phyloP scores from a whole-genome alignment of 2,888 invertebrate genomes.

The Torymus auratus region DNA sequence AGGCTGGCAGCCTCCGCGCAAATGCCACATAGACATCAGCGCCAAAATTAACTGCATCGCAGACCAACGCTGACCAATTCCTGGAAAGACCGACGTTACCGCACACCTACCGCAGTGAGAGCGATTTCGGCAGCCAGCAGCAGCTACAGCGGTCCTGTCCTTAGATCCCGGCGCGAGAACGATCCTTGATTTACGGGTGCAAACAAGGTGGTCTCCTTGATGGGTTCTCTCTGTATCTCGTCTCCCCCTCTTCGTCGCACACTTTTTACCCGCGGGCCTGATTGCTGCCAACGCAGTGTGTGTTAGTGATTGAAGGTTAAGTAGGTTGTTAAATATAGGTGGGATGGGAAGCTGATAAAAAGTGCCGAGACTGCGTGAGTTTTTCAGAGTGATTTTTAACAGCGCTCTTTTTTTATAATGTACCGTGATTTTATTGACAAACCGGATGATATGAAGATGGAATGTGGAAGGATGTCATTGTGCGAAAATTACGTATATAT shows the following conservation, averaged over 20 bases:
- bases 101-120: conserved; percentile 54
- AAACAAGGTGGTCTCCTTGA: conserved; percentile 63
- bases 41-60: too few relatives aligned
- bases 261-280: conserved; percentile 31
- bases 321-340: too few relatives aligned
- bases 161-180: conserved; percentile 48
- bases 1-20: not conserved
- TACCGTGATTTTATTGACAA: too few relatives aligned
- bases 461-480: too few relatives aligned
- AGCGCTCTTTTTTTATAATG: too few relatives aligned
- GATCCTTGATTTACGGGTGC: conserved; percentile 63
- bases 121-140: not conserved
- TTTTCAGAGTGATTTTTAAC: too few relatives aligned
- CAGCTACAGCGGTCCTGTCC: not conserved
- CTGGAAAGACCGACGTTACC: conserved; percentile 32
- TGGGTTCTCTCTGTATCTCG: conserved; percentile 27
- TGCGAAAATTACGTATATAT: too few relatives aligned
- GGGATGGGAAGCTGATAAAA: too few relatives aligned
- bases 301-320: too few relatives aligned
- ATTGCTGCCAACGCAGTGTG: not conserved
- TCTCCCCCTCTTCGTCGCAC: conserved; percentile 35
- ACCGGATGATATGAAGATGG: too few relatives aligned
- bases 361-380: too few relatives aligned
- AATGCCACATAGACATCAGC: not conserved
- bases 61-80: conserved; percentile 11